Percentiles rank a stretch among this genome's conserved stretches.
Evolutionary conservation across 2,113 vertebrate species (phyloP).

Genomic region (Rhagologus leucostigma): DNA sequence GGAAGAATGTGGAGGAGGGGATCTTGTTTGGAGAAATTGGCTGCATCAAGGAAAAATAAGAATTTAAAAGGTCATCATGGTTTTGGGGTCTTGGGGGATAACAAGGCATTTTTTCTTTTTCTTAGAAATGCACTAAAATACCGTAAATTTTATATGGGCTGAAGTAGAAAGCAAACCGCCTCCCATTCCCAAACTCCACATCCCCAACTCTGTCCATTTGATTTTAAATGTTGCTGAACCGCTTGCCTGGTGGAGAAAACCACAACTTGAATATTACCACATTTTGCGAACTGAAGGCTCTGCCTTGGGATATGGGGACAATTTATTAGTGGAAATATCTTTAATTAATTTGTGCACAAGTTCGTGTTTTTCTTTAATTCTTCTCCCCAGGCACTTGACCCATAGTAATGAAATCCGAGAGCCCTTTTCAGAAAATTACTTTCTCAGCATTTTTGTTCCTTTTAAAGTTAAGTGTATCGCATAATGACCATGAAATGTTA

Average conservation of each 20-base stretch:
- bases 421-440: constrained; percentile 75
- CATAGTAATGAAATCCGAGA: constrained; percentile 74
- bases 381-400: constrained; percentile 77
- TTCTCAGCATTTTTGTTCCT: constrained; percentile 76
- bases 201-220: constrained; percentile 43
- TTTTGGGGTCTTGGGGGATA: background rate
- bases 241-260: constrained; percentile 54
- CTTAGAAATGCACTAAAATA: constrained; percentile 40
- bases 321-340: constrained; percentile 80
- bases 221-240: constrained; percentile 66
- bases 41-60: constrained; percentile 22
- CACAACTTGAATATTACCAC: constrained; percentile 72
- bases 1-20: constrained; percentile 16
- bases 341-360: constrained; percentile 80
- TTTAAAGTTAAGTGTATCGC: constrained; percentile 77
- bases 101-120: background rate
- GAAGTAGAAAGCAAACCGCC: background rate
- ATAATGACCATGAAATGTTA: constrained; percentile 78
- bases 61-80: background rate
- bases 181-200: background rate
- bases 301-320: constrained; percentile 74
- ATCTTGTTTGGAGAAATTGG: constrained; percentile 22
- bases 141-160: constrained; percentile 21
- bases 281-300: constrained; percentile 68
- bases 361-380: constrained; percentile 78